Base-by-base conservation (phyloP, 2,797 vertebrate species). In the Cuculus canorus region DNA sequence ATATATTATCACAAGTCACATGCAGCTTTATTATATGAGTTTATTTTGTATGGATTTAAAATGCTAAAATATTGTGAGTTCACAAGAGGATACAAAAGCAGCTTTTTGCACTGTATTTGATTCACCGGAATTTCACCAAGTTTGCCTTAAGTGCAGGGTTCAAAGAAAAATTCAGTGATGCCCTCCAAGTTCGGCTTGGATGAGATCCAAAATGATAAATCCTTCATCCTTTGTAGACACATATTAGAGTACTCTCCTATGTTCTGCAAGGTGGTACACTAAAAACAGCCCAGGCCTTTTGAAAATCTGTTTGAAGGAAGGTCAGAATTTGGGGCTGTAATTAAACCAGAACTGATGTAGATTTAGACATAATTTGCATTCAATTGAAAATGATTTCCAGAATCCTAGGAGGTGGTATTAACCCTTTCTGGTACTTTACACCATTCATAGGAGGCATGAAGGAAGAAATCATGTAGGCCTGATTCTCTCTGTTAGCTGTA, bases 51-150 rank as follows among this genome's bases (percentile, higher is more conserved):
- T 3, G 7, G n/a, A 84, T 77, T 47, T 57, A 13, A 77, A 84
- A 68, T 43, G 22, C 32, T 80, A 52, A 19, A 82, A 56, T 59
- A 19, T 3, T 6, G 33, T 57, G 63, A 39, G 88, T 94, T 96
- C 93, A 95, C 60, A 71, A 54, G 81, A 93, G 93, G 93, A 95
- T 57, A 96, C 39, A 90, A 78, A 78, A 80, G 35, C 66, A 72
- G 22, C 22, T 14, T 84, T 91, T 78, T 88, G 50, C 27, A 32
- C 59, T 1, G 11, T n/a, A 78, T 88, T 84, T 70, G 39, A 45
- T 79, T 83, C 73, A 86, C 83, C 81, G 93, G 94, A 88, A 50
- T 93, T 76, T 72, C 66, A 76, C 3, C 43, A 90, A 47, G 17
- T 77, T 84, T 18, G 2, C 52, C n/a, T 86, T 73, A 93, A 70